Evolutionary conservation across 2,113 vertebrate genomes (phyloP).

Genomic region (Dasyprocta punctata): DNA sequence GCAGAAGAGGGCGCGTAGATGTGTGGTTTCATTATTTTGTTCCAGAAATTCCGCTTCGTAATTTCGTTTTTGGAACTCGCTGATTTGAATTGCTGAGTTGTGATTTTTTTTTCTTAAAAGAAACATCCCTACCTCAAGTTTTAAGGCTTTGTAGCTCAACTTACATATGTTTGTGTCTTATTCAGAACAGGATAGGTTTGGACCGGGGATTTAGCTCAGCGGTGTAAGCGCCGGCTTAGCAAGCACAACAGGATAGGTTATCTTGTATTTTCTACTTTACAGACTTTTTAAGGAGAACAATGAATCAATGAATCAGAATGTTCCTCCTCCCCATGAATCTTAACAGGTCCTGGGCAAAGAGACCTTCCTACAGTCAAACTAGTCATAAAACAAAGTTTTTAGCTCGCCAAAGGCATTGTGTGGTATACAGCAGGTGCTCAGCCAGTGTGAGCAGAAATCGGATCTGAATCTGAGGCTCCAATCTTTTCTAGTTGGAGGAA

Average conservation of each 20-base stretch:
- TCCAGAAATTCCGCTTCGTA: not conserved
- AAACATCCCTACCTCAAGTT: not conserved
- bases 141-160: not conserved
- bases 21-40: not conserved
- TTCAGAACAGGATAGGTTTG: not conserved
- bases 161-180: no score
- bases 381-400: not conserved
- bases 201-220: no score
- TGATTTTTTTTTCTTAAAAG: not conserved
- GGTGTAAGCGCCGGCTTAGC: no score
- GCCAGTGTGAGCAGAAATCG: not conserved
- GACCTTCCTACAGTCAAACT: no score
- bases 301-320: not conserved
- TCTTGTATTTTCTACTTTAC: not conserved
- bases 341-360: not conserved
- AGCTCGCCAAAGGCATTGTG: accelerated
- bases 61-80: not conserved
- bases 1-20: not conserved
- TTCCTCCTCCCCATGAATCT: not conserved
- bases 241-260: not conserved
- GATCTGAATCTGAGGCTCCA: not conserved
- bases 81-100: not conserved
- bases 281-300: not conserved
- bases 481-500: not conserved
- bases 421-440: accelerated